Conservation (phyloP, 1,140 invertebrate species). For the Proales similis region DNA sequence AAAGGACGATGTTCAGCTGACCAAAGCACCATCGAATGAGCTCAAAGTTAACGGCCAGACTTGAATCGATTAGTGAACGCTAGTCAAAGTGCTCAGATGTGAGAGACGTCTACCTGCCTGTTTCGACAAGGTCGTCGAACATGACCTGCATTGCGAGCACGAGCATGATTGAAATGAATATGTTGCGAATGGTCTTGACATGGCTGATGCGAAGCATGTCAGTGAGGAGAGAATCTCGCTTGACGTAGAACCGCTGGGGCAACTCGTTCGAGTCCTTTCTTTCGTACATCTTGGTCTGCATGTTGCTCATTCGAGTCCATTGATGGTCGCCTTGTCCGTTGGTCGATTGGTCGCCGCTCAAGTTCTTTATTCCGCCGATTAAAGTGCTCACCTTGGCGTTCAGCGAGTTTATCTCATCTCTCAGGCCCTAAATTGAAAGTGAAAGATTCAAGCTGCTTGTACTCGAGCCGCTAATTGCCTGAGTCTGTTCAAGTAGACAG, state of each 20-base stretch:
- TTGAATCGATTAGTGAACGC: slow-evolving; percentile 45
- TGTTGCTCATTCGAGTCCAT: too few relatives aligned
- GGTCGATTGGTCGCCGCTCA: too few relatives aligned
- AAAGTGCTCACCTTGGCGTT: too few relatives aligned
- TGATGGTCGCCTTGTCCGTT: too few relatives aligned
- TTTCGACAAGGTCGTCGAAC: slow-evolving; percentile 64
- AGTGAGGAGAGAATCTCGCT: slow-evolving; percentile 14
- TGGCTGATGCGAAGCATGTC: slow-evolving; percentile 70
- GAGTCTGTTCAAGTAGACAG: too few relatives aligned
- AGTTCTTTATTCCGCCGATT: too few relatives aligned
- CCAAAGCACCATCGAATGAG: slow-evolving; percentile 57
- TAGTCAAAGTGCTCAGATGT: slow-evolving; percentile 1
- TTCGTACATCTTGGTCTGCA: slow-evolving; percentile 22
- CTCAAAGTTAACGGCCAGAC: slow-evolving; percentile 56
- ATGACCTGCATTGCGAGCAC: slow-evolving; percentile 66
- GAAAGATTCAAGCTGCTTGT: too few relatives aligned
- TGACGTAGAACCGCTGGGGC: slow-evolving; percentile 6
- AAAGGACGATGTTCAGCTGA: slow-evolving; percentile 56
- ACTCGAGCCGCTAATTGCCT: too few relatives aligned
- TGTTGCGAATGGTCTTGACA: slow-evolving; percentile 71
- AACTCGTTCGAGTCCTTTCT: neutral
- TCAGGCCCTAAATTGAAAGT: too few relatives aligned
- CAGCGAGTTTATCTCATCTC: too few relatives aligned
- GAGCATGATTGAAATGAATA: slow-evolving; percentile 71
- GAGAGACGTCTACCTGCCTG: slow-evolving; percentile 62